Evolutionary conservation across 2,113 vertebrate genomes (phyloP).

Genomic region (Seriola rivoliana): DNA sequence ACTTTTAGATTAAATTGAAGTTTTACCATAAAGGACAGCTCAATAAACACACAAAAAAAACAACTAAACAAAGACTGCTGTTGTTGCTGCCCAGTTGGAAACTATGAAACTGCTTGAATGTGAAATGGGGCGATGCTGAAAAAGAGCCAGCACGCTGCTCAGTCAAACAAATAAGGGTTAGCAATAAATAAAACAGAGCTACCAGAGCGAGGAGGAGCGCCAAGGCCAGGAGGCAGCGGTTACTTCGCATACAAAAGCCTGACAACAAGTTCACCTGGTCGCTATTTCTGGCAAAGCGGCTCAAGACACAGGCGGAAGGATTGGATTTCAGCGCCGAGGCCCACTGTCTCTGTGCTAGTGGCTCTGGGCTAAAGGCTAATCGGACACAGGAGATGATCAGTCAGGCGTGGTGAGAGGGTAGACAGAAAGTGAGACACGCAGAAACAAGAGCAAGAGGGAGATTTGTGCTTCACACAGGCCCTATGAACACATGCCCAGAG

Average conservation of each 20-base stretch:
- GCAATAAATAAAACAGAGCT: conserved; percentile 33
- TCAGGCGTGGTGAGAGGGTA: conserved; percentile 36
- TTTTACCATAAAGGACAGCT: not conserved
- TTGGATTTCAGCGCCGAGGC: conserved; percentile 45
- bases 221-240: conserved; percentile 4
- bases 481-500: conserved; percentile 4
- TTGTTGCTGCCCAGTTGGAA: not conserved
- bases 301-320: conserved; percentile 29
- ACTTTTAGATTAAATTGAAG: not conserved
- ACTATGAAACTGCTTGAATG: not conserved
- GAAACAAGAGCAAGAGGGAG: conserved; percentile 13
- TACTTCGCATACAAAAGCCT: conserved; percentile 19
- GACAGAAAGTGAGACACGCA: conserved; percentile 15
- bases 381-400: conserved; percentile 46
- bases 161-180: conserved; percentile 38
- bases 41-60: not conserved
- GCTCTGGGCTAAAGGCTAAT: conserved; percentile 53
- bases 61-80: not conserved
- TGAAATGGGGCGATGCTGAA: conserved; percentile 6
- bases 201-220: conserved; percentile 1
- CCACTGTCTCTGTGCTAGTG: conserved; percentile 25
- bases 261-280: conserved; percentile 21
- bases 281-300: conserved; percentile 34
- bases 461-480: conserved; percentile 23
- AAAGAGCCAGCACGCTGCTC: conserved; percentile 3